Evolutionary conservation across 1,140 invertebrate genomes (phyloP).

Genomic region (Drosophila sp.): DNA sequence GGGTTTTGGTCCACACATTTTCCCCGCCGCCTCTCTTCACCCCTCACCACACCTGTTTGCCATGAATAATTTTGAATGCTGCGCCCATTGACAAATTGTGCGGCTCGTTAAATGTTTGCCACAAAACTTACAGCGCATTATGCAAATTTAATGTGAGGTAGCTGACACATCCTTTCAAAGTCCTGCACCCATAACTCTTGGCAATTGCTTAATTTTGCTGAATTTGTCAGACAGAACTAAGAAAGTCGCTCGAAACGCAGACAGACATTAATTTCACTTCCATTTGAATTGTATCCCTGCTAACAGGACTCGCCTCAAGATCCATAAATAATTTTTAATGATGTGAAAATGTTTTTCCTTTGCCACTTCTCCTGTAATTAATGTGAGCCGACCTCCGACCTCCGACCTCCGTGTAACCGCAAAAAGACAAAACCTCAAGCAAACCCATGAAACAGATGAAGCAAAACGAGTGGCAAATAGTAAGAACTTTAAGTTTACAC

Average conservation of each 20-base stretch:
- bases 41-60: neutral
- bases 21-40: neutral
- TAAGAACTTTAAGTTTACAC: slow-evolving; percentile 1
- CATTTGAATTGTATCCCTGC: slow-evolving; percentile 46
- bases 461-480: neutral
- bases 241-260: neutral
- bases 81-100: slow-evolving; percentile 54
- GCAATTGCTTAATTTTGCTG: slow-evolving; percentile 18
- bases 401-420: slow-evolving; percentile 5
- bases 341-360: slow-evolving; percentile 54
- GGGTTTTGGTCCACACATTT: neutral
- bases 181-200: slow-evolving; percentile 14
- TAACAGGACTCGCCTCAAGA: slow-evolving; percentile 39
- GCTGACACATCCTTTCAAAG: slow-evolving; percentile 18
- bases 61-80: slow-evolving; percentile 49
- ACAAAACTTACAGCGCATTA: slow-evolving; percentile 47
- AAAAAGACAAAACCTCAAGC: slow-evolving; percentile 9
- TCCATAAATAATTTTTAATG: slow-evolving; percentile 66
- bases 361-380: slow-evolving; percentile 49
- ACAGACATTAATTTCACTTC: slow-evolving; percentile 44
- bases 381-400: slow-evolving; percentile 32
- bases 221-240: neutral
- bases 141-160: slow-evolving; percentile 41
- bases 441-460: slow-evolving; percentile 35
- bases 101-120: slow-evolving; percentile 54